Evolutionary conservation across 2,113 vertebrate species (phyloP).

Genomic region (Onychorhynchus coronatus): DNA sequence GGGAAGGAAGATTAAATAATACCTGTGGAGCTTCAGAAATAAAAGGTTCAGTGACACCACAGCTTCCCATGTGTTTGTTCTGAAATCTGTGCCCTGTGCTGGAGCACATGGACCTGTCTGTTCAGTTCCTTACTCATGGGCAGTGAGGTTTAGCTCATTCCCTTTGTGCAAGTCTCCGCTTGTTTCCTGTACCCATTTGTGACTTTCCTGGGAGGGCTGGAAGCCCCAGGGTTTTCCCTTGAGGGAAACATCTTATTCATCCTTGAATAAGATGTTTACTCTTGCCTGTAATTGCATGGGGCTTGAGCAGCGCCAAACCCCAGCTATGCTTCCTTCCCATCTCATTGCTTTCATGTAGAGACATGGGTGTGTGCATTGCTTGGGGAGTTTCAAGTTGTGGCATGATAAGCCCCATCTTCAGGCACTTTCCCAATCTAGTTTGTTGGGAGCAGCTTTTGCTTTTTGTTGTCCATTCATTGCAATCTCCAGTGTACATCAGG

Average conservation of each 20-base stretch:
- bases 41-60: background rate
- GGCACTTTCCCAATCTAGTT: slow-evolving; percentile 48
- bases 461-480: background rate
- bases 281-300: slow-evolving; percentile 52
- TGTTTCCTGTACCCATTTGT: slow-evolving; percentile 52
- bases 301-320: slow-evolving; percentile 30
- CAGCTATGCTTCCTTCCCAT: slow-evolving; percentile 56
- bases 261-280: slow-evolving; percentile 65
- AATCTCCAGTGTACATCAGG: background rate
- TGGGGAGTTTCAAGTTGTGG: slow-evolving; percentile 39
- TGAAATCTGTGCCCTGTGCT: background rate
- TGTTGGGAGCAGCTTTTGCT: slow-evolving; percentile 30
- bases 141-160: slow-evolving; percentile 35
- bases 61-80: background rate
- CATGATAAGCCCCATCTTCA: slow-evolving; percentile 51
- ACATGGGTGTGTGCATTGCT: slow-evolving; percentile 60
- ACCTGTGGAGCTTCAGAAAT: background rate
- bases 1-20: background rate
- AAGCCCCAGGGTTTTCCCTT: slow-evolving; percentile 49
- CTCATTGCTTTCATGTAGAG: slow-evolving; percentile 55
- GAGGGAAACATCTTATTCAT: slow-evolving; percentile 60
- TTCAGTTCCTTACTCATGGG: background rate
- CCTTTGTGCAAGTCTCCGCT: slow-evolving; percentile 47
- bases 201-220: slow-evolving; percentile 59
- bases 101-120: background rate